Percentiles rank a stretch among this genome's conserved stretches.
These are phyloP conservation scores for Xylocampa areola DNA, from an alignment of 2,888 invertebrate species.

Conservation along the genomic window DNA sequence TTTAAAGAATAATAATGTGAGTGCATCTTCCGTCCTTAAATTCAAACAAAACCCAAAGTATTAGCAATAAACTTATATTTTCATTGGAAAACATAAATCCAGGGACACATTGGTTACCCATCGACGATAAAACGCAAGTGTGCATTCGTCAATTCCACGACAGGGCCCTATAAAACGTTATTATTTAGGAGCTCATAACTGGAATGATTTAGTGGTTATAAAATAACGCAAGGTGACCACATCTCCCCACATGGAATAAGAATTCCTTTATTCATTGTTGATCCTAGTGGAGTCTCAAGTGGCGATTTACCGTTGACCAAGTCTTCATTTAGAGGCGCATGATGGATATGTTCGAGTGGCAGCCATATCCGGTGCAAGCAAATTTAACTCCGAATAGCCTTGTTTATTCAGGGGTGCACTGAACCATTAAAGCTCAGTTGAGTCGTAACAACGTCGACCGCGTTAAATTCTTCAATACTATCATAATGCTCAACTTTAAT, in stretches of 20 bases:
- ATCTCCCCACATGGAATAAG: slow-evolving; percentile 65
- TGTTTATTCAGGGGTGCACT: slow-evolving; percentile 89
- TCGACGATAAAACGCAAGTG: slow-evolving; percentile 79
- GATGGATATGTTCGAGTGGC: slow-evolving; percentile 86
- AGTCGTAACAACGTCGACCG: slow-evolving; percentile 84
- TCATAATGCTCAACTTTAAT: slow-evolving; percentile 87
- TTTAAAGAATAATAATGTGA: slow-evolving; percentile 28
- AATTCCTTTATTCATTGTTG: slow-evolving; percentile 69
- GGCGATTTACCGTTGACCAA: slow-evolving; percentile 69
- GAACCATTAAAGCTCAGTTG: slow-evolving; percentile 85
- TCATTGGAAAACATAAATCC: slow-evolving; percentile 79
- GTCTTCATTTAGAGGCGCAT: slow-evolving; percentile 77
- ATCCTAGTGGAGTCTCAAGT: slow-evolving; percentile 71
- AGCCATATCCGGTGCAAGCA: slow-evolving; percentile 87
- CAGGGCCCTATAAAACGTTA: slow-evolving; percentile 85
- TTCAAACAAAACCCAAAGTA: slow-evolving; percentile 67
- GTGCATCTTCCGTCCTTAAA: slow-evolving; percentile 49
- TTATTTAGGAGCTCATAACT: slow-evolving; percentile 88
- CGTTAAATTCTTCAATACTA: slow-evolving; percentile 88
- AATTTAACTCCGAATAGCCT: slow-evolving; percentile 86
- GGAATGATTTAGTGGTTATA: slow-evolving; percentile 85
- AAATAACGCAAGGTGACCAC: slow-evolving; percentile 78
- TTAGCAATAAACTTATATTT: slow-evolving; percentile 78
- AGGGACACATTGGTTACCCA: slow-evolving; percentile 74
- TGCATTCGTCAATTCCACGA: slow-evolving; percentile 82